These are phyloP conservation scores for Platichthys flesus DNA, from an alignment of 2,113 vertebrate species.

Conservation along the genomic window DNA sequence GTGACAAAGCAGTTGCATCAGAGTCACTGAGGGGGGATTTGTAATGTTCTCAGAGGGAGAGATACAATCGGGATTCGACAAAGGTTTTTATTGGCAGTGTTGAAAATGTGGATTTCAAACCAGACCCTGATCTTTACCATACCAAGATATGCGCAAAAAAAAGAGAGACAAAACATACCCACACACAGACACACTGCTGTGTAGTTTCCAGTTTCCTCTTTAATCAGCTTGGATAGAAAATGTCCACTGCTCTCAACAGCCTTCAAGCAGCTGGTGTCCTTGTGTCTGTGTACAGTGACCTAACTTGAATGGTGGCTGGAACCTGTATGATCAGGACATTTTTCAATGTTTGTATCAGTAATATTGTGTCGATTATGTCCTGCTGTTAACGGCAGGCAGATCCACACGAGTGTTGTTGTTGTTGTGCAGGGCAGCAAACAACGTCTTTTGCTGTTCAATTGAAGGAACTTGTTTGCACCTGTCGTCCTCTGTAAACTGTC, in stretches of 20 bases:
- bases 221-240: constrained; percentile 7
- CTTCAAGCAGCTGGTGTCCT: constrained; percentile 3
- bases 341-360: too few relatives aligned
- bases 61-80: too few relatives aligned
- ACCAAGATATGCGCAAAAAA: too few relatives aligned
- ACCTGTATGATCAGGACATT: background rate
- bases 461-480: background rate
- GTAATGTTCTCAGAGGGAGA: too few relatives aligned
- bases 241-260: constrained; percentile 26
- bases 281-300: too few relatives aligned
- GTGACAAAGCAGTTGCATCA: too few relatives aligned
- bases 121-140: too few relatives aligned
- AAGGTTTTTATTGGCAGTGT: too few relatives aligned
- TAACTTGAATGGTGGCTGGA: background rate
- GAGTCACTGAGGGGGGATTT: background rate
- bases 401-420: background rate
- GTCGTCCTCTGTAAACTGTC: background rate
- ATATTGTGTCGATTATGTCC: background rate
- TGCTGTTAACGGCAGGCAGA: background rate
- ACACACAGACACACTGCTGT: too few relatives aligned
- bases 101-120: too few relatives aligned
- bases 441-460: background rate
- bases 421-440: background rate
- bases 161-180: too few relatives aligned
- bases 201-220: background rate